phyloP scores from a whole-genome alignment of 2,113 vertebrate genomes.

The Syngnathus floridae region DNA sequence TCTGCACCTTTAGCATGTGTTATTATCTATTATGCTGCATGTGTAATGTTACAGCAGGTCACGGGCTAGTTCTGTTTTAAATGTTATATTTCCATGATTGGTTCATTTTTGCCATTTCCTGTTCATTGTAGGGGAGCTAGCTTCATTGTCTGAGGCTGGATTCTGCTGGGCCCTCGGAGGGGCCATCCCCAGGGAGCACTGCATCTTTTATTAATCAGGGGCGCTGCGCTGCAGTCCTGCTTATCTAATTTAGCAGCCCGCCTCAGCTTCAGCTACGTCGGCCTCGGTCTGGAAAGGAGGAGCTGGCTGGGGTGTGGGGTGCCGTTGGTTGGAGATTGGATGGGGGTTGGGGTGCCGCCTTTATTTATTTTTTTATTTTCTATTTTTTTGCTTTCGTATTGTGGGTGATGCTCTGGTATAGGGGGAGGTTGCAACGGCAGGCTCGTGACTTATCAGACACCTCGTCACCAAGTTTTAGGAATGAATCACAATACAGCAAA shows the following conservation, averaged over 20 bases:
- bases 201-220: conserved; percentile 83
- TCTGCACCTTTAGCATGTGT: conserved; percentile 35
- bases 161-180: conserved; percentile 60
- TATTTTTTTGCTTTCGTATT: conserved; percentile 36
- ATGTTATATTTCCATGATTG: conserved; percentile 75
- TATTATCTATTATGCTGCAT: conserved; percentile 59
- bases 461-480: conserved; percentile 71
- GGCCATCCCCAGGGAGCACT: conserved; percentile 68
- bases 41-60: conserved; percentile 47
- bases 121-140: conserved; percentile 67
- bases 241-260: conserved; percentile 80
- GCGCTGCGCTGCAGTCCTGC: conserved; percentile 66
- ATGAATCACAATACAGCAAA: conserved; percentile 79
- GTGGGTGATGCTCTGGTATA: conserved; percentile 30
- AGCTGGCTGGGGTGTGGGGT: conserved; percentile 42
- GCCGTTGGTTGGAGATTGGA: conserved; percentile 46
- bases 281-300: conserved; percentile 53
- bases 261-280: conserved; percentile 64
- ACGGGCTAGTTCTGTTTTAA: conserved; percentile 57
- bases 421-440: conserved; percentile 10
- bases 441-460: conserved; percentile 66
- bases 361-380: background rate
- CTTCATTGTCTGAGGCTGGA: conserved; percentile 66
- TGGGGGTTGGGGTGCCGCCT: conserved; percentile 45
- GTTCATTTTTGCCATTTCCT: conserved; percentile 71